Evolutionary conservation across 2,113 vertebrate species (phyloP), one percentile per base, ranked within the genome.

Genomic region (Mohoua ochrocephala): DNA sequence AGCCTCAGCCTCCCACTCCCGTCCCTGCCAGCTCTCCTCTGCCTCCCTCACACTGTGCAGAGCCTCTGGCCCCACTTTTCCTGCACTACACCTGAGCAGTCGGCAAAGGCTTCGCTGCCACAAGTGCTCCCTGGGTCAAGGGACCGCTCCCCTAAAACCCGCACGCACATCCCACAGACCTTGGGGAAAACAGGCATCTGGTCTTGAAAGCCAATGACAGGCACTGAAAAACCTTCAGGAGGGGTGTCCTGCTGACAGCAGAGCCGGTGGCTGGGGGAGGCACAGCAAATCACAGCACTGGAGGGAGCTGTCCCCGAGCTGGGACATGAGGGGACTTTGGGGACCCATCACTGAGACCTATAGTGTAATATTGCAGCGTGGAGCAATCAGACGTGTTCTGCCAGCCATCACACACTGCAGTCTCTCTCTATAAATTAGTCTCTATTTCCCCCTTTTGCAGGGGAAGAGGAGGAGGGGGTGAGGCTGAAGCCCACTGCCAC

Each of bases 51-150:
- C 47, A 4, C 24, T 4, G 8, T 26, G 21, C 64, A 79, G 68
- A 90, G 42, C 44, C 41, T 39, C 67, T 64, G 39, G 35, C 42
- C 56, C 11, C 23, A 1, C 33, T 67, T 37, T 63, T 33, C 31
- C 27, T 22, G 11, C 35, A 11, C 15, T 39, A 5, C 8, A 14
- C 30, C 39, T 52, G 83, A 79, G 41, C 71, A 50, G 39, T 1
- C 1, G 0, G 65, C 65, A 83, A 47, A 89, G 45, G 53, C 7
- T 77, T 67, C 0, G 0, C n/a, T 31, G 50, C 17, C 26, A 4
- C 37, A 26, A 33, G 47, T 5, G 39, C 35, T 47, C 37, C 20
- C 35, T 12, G 20, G 10, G 13, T 53, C 26, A 7, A 67, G 60
- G 41, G 24, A 59, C 13, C 0, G 0, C 42, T 75, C 8, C 57